These are phyloP conservation scores for Eulemur rubriventer DNA, from an alignment of 2,797 vertebrate genomes.

Conservation along the genomic window DNA sequence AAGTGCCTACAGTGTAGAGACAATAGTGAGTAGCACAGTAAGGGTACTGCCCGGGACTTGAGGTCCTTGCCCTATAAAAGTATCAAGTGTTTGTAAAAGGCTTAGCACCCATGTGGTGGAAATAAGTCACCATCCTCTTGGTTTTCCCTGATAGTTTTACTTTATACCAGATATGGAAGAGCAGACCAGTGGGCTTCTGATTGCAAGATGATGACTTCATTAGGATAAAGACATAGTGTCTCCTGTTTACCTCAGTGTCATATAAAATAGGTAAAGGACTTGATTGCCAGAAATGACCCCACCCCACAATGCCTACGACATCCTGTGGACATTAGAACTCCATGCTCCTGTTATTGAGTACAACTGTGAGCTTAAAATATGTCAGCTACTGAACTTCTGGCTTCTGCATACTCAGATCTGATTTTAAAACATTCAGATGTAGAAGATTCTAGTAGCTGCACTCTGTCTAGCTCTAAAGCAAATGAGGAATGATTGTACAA, in stretches of 20 bases:
- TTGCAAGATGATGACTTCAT: slow-evolving; percentile 15
- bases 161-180: background rate
- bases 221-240: background rate
- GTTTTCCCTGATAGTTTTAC: slow-evolving; percentile 1
- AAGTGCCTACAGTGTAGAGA: slow-evolving; percentile 73
- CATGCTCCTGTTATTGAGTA: background rate
- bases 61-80: slow-evolving; percentile 16
- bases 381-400: background rate
- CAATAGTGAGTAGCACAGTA: slow-evolving; percentile 20
- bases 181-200: background rate
- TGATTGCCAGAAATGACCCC: background rate
- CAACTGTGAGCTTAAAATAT: background rate
- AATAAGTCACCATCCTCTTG: background rate
- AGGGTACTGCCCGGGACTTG: slow-evolving; percentile 8
- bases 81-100: slow-evolving; percentile 41
- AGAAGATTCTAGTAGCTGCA: background rate
- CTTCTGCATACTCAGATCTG: background rate
- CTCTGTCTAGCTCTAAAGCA: background rate
- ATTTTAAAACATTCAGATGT: slow-evolving; percentile 28
- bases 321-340: background rate
- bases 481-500: background rate
- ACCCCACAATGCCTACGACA: background rate
- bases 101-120: slow-evolving; percentile 42
- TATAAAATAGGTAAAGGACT: slow-evolving; percentile 9
- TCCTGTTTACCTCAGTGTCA: background rate